These are phyloP conservation scores for Cistogaster globosa DNA, from an alignment of 2,888 invertebrate species.

Conservation along the genomic window DNA sequence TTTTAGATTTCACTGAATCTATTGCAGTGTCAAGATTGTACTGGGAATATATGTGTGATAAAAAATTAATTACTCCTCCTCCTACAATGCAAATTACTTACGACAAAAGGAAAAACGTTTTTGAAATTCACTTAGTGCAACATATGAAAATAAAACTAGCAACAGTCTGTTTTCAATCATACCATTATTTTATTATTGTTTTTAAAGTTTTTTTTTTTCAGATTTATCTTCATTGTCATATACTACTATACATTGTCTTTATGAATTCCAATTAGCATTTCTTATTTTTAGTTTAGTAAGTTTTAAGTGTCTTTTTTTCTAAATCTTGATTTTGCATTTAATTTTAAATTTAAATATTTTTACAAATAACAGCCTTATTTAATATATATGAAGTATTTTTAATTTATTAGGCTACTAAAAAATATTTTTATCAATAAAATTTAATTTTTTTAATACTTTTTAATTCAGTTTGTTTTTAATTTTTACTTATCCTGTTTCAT, in stretches of 20 bases:
- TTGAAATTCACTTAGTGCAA: no score
- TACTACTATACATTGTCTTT: conserved; percentile 62
- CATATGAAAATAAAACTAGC: conserved; percentile 44
- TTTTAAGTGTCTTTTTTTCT: conserved; percentile 36
- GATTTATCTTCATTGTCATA: conserved; percentile 48
- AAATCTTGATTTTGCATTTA: conserved; percentile 52
- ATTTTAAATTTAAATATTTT: conserved; percentile 62
- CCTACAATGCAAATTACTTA: no score
- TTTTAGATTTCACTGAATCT: no score
- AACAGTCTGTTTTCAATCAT: conserved; percentile 23
- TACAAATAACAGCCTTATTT: conserved; percentile 82
- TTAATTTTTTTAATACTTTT: conserved; percentile 52
- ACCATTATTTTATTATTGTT: conserved; percentile 69
- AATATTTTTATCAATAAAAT: conserved; percentile 45
- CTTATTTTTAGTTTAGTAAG: conserved; percentile 16
- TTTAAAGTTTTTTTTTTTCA: conserved; percentile 47
- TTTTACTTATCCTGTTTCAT: conserved; percentile 46
- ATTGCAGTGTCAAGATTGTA: no score
- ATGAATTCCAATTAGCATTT: conserved; percentile 51
- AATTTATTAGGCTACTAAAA: conserved; percentile 44
- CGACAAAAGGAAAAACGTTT: no score
- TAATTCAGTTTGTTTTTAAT: conserved; percentile 36
- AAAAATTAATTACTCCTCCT: no score
- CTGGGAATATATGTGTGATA: no score
- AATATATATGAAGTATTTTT: conserved; percentile 72